Percentiles rank a stretch among this genome's conserved stretches.
Conservation (phyloP, 1,140 invertebrate species). For the Phymastichus coffea region DNA sequence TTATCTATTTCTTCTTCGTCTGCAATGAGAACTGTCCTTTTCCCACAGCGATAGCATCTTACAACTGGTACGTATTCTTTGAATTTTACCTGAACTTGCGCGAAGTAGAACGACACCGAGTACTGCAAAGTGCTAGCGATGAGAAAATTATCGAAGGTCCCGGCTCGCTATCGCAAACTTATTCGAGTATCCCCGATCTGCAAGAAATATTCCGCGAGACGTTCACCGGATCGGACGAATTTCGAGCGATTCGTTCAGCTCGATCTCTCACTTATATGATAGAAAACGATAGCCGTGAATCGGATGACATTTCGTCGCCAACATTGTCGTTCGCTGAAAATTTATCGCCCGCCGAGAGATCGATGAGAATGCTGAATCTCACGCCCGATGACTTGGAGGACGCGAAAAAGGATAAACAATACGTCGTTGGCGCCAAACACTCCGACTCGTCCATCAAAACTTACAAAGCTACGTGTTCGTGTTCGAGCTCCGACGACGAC, state of each 20-base stretch:
- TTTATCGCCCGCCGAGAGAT: conserved; percentile 33
- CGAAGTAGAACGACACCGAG: not conserved
- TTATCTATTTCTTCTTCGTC: too few species aligned
- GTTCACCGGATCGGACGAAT: too few species aligned
- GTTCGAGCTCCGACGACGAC: conserved; percentile 1
- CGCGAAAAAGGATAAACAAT: conserved; percentile 1
- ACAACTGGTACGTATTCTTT: conserved; percentile 36
- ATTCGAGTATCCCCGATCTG: conserved; percentile 10
- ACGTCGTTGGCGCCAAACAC: too few species aligned
- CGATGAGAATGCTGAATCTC: conserved; percentile 34
- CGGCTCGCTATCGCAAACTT: not conserved
- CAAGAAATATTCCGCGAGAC: conserved; percentile 5
- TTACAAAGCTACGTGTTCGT: not conserved
- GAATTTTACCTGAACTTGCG: conserved; percentile 30
- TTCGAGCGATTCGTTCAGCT: not conserved
- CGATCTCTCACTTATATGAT: conserved; percentile 30
- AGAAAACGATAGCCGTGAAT: conserved; percentile 21
- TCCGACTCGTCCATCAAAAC: too few species aligned
- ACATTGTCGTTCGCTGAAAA: not conserved
- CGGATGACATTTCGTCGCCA: conserved; percentile 9
- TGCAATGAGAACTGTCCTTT: too few species aligned
- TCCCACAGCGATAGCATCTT: conserved; percentile 31
- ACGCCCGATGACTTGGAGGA: conserved; percentile 31
- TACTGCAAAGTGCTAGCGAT: not conserved
- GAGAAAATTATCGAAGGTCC: conserved; percentile 3